Conservation (phyloP, 92 coral and sea anemone genomes). For the Galaxea fascicularis region DNA sequence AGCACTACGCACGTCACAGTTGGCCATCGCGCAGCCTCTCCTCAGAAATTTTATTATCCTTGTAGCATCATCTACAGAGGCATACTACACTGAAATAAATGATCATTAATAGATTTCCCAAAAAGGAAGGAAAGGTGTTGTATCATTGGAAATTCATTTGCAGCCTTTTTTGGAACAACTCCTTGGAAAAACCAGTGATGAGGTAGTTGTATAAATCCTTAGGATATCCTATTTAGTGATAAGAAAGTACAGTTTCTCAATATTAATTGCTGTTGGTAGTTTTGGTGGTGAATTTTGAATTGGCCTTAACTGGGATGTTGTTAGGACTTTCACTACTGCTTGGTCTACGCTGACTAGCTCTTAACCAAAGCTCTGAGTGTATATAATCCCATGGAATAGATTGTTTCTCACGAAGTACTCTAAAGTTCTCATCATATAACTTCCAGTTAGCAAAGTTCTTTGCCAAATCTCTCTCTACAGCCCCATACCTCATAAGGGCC, state of each 20-base stretch:
- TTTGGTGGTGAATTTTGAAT: neutral
- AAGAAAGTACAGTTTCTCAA: neutral
- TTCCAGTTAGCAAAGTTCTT: neutral
- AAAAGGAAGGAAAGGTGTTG: slow-evolving; percentile 13
- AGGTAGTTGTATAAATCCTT: too few species aligned
- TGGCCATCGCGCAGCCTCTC: neutral
- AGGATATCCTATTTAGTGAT: neutral
- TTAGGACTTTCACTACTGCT: neutral
- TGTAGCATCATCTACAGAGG: neutral
- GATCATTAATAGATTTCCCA: slow-evolving; percentile 17
- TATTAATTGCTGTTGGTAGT: neutral
- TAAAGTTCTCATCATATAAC: neutral
- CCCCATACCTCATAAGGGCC: neutral
- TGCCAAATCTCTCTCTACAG: neutral
- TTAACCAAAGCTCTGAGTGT: neutral
- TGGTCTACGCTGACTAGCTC: too few species aligned
- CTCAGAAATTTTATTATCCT: neutral
- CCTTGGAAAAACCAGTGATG: neutral
- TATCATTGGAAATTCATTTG: slow-evolving; percentile 12
- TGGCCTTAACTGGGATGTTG: neutral
- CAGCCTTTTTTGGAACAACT: slow-evolving; percentile 5
- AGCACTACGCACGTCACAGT: neutral
- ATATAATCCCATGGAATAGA: neutral
- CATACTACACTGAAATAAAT: neutral
- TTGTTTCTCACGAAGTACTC: neutral